phyloP scores from a whole-genome alignment of 2,888 invertebrate genomes.

The Caenorhabditis sinica region DNA sequence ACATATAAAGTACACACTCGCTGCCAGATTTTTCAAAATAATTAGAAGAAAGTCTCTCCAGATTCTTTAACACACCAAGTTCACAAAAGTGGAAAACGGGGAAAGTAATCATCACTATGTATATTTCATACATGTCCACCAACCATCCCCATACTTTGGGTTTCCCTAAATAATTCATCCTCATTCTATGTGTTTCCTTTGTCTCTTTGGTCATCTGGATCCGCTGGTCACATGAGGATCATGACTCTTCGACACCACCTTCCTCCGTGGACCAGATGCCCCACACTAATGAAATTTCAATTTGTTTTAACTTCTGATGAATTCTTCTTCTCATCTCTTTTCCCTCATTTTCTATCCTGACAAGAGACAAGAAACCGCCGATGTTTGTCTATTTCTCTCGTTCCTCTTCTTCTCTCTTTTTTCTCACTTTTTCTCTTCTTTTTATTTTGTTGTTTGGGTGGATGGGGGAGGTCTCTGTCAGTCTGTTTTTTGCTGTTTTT shows the following conservation, averaged over 20 bases:
- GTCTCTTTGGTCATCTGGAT: background rate
- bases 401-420: background rate
- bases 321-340: background rate
- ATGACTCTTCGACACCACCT: background rate
- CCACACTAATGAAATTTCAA: conserved; percentile 2
- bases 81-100: too few species aligned
- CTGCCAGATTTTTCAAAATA: too few species aligned
- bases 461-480: conserved; percentile 8
- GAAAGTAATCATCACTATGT: too few species aligned
- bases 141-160: too few species aligned
- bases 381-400: conserved; percentile 49
- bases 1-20: too few species aligned
- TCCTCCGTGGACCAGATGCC: background rate
- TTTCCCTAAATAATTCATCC: background rate
- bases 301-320: conserved; percentile 19
- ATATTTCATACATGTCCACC: too few species aligned
- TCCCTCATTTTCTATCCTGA: background rate
- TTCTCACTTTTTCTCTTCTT: conserved; percentile 21
- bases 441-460: conserved; percentile 39
- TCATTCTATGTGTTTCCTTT: background rate
- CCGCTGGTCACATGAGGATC: background rate
- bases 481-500: conserved; percentile 17
- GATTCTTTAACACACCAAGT: too few species aligned
- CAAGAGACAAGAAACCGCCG: conserved; percentile 46
- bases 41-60: too few species aligned